Evolutionary conservation across 1,140 invertebrate genomes (phyloP).

Genomic region (Heliconius hermathena): DNA sequence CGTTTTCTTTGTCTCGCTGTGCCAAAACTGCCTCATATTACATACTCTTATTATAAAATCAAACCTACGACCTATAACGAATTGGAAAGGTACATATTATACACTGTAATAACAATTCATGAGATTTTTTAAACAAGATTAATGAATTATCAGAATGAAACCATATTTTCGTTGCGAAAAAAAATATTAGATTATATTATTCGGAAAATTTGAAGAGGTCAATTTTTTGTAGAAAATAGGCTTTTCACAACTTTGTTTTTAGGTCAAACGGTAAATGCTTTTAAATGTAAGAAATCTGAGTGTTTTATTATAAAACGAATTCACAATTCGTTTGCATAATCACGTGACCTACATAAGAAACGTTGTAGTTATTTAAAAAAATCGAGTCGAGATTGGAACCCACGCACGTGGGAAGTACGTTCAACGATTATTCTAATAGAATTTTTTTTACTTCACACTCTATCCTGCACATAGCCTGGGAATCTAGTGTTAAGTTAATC

Average conservation of each 20-base stretch:
- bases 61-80: background rate
- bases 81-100: background rate
- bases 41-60: background rate
- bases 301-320: background rate
- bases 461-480: too few species aligned
- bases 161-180: background rate
- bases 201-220: background rate
- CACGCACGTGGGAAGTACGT: background rate
- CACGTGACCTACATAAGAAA: slow-evolving; percentile 9
- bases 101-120: background rate
- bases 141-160: background rate
- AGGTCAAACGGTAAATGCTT: slow-evolving; percentile 14
- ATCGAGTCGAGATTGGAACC: background rate
- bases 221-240: slow-evolving; percentile 10
- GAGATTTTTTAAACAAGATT: slow-evolving; percentile 1
- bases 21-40: too few species aligned
- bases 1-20: too few species aligned
- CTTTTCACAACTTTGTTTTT: slow-evolving; percentile 11
- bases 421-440: too few species aligned
- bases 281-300: slow-evolving; percentile 6
- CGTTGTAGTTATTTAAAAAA: background rate
- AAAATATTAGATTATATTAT: slow-evolving; percentile 12
- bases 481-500: too few species aligned
- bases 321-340: slow-evolving; percentile 6
- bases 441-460: too few species aligned